phyloP scores from a whole-genome alignment of 2,113 vertebrate genomes.

The Genyomyrus donnyi region DNA sequence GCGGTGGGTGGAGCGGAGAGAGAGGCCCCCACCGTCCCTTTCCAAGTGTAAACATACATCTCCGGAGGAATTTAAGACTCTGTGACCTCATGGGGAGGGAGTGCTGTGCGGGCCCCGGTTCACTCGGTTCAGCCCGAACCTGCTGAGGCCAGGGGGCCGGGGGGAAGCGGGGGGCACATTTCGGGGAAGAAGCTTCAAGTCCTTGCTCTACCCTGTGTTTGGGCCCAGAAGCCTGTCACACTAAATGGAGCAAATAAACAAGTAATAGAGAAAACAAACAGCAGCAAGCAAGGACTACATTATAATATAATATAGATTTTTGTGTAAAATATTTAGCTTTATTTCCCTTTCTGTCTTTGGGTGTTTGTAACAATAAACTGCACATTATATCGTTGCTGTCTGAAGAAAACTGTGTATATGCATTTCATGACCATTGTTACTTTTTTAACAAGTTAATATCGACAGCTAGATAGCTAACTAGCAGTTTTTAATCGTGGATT shows the following conservation, averaged over 20 bases:
- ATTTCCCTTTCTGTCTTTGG: not conserved
- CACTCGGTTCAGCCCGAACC: slow-evolving; percentile 12
- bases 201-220: not conserved
- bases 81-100: slow-evolving; percentile 4
- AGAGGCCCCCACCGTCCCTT: not conserved
- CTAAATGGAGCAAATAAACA: not conserved
- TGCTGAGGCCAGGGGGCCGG: not conserved
- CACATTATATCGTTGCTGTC: not conserved
- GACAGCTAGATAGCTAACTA: not conserved
- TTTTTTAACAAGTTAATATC: not conserved
- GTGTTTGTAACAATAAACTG: not conserved
- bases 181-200: not conserved
- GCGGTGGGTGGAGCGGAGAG: not conserved
- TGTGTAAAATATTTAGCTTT: not conserved
- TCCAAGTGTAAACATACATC: slow-evolving; percentile 22
- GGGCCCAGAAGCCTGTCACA: not conserved
- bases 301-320: not conserved
- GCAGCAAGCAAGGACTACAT: not conserved
- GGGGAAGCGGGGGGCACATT: not conserved
- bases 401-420: not conserved
- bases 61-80: slow-evolving; percentile 17
- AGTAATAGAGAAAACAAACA: not conserved
- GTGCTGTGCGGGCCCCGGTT: not conserved
- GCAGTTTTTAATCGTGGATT: not conserved
- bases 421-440: not conserved